Evolutionary conservation across 2,797 vertebrate species (phyloP).

Genomic region (Linurgus olivaceus): DNA sequence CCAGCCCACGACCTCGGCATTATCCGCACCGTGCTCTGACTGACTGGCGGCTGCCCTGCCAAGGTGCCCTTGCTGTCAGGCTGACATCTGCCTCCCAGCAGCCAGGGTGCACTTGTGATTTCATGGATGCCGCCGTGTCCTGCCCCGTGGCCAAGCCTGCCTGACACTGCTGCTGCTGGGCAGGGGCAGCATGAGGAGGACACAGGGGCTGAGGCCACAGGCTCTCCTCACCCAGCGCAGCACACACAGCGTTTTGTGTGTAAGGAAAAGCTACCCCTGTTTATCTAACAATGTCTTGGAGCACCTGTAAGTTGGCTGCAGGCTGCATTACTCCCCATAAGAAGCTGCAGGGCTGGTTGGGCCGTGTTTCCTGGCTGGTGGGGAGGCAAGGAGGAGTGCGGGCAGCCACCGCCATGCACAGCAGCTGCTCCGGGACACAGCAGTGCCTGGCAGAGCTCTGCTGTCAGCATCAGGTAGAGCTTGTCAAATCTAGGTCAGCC

Average conservation of each 20-base stretch:
- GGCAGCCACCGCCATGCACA: rapidly evolving
- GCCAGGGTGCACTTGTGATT: not conserved
- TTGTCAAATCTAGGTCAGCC: not conserved
- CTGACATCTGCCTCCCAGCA: not conserved
- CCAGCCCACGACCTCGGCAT: rapidly evolving
- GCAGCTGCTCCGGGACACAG: not conserved
- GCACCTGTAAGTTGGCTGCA: not conserved
- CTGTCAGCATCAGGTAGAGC: not conserved
- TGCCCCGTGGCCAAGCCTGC: rapidly evolving
- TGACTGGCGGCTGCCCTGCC: not conserved
- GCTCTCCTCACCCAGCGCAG: rapidly evolving
- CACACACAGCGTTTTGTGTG: not conserved
- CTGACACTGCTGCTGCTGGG: not conserved
- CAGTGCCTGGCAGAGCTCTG: rapidly evolving
- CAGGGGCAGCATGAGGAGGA: not conserved
- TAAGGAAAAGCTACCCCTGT: not conserved
- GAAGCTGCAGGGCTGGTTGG: not conserved
- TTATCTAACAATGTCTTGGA: rapidly evolving
- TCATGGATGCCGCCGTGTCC: not conserved
- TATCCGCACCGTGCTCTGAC: rapidly evolving
- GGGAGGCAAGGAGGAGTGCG: not conserved
- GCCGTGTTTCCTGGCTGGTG: not conserved
- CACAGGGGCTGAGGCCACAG: rapidly evolving
- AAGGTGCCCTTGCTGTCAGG: rapidly evolving
- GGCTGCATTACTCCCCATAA: rapidly evolving